phyloP scores from a whole-genome alignment of 30 jellyfish, hydroid and myxozoan species.

The Chrysaora quinquecirrha region DNA sequence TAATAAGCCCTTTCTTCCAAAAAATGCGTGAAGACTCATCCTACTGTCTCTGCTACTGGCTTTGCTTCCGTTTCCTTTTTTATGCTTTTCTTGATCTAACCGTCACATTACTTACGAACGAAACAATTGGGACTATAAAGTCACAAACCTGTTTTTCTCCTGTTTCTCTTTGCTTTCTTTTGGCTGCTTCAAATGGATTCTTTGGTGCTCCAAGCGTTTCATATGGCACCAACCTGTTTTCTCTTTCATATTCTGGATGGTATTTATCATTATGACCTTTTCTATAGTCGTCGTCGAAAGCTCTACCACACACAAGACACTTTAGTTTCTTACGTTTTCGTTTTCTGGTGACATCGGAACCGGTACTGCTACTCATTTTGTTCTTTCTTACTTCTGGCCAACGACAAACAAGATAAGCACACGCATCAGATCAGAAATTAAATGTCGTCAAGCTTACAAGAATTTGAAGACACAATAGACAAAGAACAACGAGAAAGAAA shows the following conservation, averaged over 20 bases:
- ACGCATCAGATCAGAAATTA: slow-evolving; percentile 12
- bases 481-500: neutral
- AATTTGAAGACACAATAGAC: too few species aligned
- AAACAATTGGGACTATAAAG: slow-evolving; percentile 5
- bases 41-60: too few species aligned
- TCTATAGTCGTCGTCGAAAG: slow-evolving; percentile 20
- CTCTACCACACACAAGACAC: slow-evolving; percentile 32
- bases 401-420: slow-evolving; percentile 19
- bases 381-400: slow-evolving; percentile 15
- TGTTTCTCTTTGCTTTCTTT: slow-evolving; percentile 31
- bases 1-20: neutral
- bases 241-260: slow-evolving; percentile 12
- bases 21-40: too few species aligned
- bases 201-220: slow-evolving; percentile 37
- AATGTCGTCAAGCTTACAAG: slow-evolving; percentile 1
- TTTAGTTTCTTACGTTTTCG: slow-evolving; percentile 8
- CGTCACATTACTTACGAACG: slow-evolving; percentile 6
- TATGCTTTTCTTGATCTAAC: too few species aligned
- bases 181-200: slow-evolving; percentile 53
- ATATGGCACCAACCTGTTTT: slow-evolving; percentile 22
- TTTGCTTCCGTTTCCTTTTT: too few species aligned
- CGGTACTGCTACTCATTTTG: slow-evolving; percentile 26
- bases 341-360: slow-evolving; percentile 25
- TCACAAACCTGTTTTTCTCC: slow-evolving; percentile 14
- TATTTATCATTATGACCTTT: slow-evolving; percentile 13